Evolutionary conservation across 2,888 invertebrate species (phyloP).

Genomic region (Sericinus montela): DNA sequence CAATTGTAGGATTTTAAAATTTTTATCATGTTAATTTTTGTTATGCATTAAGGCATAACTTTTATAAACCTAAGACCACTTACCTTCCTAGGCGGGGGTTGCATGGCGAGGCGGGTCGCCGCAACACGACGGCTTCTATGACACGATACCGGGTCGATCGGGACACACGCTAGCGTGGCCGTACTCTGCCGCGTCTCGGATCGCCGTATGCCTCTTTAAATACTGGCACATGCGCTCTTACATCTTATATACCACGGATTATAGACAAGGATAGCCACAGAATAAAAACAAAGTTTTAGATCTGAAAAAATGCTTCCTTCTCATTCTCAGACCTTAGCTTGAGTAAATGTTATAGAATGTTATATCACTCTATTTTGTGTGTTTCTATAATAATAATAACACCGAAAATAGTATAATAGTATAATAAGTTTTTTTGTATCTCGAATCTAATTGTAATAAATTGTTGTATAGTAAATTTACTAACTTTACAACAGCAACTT

Average conservation of each 20-base stretch:
- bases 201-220: constrained; percentile 34
- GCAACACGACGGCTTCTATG: constrained; percentile 28
- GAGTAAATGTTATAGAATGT: no score
- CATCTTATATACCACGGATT: constrained; percentile 22
- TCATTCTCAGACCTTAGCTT: neutral
- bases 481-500: no score
- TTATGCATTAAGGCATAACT: neutral
- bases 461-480: no score
- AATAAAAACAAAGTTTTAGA: constrained; percentile 18
- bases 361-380: no score
- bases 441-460: no score
- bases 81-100: constrained; percentile 93
- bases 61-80: constrained; percentile 36
- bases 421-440: no score
- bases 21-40: no score
- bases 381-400: no score
- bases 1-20: neutral
- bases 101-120: constrained; percentile 78
- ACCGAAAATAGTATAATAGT: no score
- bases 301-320: neutral
- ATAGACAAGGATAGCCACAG: constrained; percentile 22
- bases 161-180: constrained; percentile 44
- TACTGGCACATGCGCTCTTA: constrained; percentile 29
- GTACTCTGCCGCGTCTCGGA: constrained; percentile 41
- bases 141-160: constrained; percentile 40